These are phyloP conservation scores for Lasius fuliginosus DNA, from an alignment of 2,888 invertebrate genomes.

Conservation along the genomic window DNA sequence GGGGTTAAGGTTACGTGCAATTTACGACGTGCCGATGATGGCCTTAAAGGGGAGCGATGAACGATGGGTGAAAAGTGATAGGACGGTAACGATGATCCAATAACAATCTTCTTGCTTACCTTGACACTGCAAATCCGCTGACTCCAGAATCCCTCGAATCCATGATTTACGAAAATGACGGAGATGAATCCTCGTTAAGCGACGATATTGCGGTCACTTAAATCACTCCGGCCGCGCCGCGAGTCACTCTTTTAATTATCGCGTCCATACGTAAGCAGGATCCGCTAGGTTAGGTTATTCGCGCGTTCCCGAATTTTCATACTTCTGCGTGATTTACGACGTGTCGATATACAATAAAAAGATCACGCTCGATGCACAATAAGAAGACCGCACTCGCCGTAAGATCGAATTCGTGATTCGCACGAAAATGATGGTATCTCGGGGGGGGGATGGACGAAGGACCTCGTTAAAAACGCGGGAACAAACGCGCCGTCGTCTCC, in stretches of 20 bases:
- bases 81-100: constrained; percentile 48
- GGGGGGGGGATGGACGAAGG: background rate
- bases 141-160: constrained; percentile 14
- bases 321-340: background rate
- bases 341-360: background rate
- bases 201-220: background rate
- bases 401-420: background rate
- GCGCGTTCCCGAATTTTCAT: background rate
- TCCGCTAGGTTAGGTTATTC: background rate
- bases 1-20: constrained; percentile 31
- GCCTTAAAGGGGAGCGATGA: background rate
- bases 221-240: background rate
- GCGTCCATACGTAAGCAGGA: no score
- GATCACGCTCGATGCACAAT: background rate
- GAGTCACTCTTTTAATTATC: background rate
- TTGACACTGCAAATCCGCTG: background rate
- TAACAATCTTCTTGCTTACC: constrained; percentile 42
- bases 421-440: background rate
- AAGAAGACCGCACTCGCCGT: background rate
- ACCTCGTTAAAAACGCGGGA: background rate
- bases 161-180: constrained; percentile 14
- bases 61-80: constrained; percentile 33
- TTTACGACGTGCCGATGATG: constrained; percentile 46
- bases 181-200: constrained; percentile 23
- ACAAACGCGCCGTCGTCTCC: background rate